Conservation (phyloP, 2,797 vertebrate species). For the Takifugu rubripes region DNA sequence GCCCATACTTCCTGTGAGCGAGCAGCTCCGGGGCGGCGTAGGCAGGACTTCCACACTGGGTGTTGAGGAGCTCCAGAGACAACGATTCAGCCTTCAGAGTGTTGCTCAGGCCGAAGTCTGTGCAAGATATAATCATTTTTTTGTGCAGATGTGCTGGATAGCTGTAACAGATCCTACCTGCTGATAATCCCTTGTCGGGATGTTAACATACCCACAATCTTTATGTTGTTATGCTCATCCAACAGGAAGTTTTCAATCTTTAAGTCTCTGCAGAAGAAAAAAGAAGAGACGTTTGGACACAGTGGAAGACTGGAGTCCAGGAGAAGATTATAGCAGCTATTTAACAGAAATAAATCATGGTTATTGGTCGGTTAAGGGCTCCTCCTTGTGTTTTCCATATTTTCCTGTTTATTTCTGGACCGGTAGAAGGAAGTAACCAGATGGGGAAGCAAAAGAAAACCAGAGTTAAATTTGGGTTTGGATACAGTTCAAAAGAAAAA, state of each 20-base stretch:
- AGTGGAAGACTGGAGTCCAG: too few relatives aligned
- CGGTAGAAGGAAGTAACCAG: conserved; percentile 22
- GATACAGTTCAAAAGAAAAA: conserved; percentile 13
- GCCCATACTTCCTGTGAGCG: conserved; percentile 84
- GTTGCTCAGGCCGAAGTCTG: conserved; percentile 88
- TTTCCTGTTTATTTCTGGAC: conserved; percentile 36
- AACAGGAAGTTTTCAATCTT: conserved; percentile 90
- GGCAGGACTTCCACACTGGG: conserved; percentile 84
- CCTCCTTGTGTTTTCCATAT: background rate
- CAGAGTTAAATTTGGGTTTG: conserved; percentile 37
- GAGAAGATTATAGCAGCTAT: conserved; percentile 4
- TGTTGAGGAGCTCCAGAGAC: conserved; percentile 81
- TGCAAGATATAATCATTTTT: conserved; percentile 21
- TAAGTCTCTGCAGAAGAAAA: conserved; percentile 73
- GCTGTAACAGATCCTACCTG: background rate
- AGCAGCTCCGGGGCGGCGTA: conserved; percentile 84
- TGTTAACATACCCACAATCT: conserved; percentile 81
- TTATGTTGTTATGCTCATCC: conserved; percentile 85
- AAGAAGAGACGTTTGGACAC: too few relatives aligned
- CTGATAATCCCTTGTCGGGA: background rate
- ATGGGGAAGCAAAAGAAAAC: conserved; percentile 28
- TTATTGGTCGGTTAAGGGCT: conserved; percentile 21
- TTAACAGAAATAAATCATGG: conserved; percentile 16
- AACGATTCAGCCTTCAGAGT: conserved; percentile 77
- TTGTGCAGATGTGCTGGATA: conserved; percentile 4